phyloP scores from a whole-genome alignment of 2,888 invertebrate genomes.

The Lasius platythorax region DNA sequence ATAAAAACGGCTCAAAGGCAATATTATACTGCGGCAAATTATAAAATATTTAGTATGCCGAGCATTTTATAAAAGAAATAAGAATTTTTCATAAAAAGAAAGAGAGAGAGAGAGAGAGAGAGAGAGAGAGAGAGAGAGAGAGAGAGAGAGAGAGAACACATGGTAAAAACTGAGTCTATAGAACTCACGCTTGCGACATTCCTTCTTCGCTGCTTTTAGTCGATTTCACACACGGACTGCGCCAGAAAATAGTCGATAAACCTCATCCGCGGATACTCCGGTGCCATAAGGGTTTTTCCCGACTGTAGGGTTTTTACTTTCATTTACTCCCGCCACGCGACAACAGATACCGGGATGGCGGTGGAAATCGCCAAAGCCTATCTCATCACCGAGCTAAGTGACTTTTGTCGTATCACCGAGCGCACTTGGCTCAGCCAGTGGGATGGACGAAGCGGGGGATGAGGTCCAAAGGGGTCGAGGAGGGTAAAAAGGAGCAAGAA shows the following conservation, averaged over 20 bases:
- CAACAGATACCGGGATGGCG: conserved; percentile 61
- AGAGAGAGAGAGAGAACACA: background rate
- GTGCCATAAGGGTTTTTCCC: conserved; percentile 7
- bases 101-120: too few relatives aligned
- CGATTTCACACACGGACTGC: conserved; percentile 4
- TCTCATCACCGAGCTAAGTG: conserved; percentile 77
- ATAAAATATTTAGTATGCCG: conserved; percentile 27
- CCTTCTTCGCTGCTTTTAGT: background rate
- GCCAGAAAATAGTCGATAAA: conserved; percentile 31
- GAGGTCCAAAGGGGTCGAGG: conserved; percentile 59
- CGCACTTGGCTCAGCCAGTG: conserved; percentile 74
- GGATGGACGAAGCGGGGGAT: conserved; percentile 63
- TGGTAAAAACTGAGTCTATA: background rate
- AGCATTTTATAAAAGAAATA: conserved; percentile 39
- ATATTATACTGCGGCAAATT: conserved; percentile 35
- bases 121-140: too few relatives aligned
- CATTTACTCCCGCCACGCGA: conserved; percentile 28
- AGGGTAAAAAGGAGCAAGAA: conserved; percentile 67
- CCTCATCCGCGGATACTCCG: background rate
- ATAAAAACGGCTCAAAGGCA: conserved; percentile 28
- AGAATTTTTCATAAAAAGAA: conserved; percentile 6
- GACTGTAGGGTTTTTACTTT: conserved; percentile 5
- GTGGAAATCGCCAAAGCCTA: conserved; percentile 72
- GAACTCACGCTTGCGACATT: background rate
- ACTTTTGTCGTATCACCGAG: conserved; percentile 80